phyloP scores from a whole-genome alignment of 2,797 vertebrate species.

The Micrastur ruficollis region DNA sequence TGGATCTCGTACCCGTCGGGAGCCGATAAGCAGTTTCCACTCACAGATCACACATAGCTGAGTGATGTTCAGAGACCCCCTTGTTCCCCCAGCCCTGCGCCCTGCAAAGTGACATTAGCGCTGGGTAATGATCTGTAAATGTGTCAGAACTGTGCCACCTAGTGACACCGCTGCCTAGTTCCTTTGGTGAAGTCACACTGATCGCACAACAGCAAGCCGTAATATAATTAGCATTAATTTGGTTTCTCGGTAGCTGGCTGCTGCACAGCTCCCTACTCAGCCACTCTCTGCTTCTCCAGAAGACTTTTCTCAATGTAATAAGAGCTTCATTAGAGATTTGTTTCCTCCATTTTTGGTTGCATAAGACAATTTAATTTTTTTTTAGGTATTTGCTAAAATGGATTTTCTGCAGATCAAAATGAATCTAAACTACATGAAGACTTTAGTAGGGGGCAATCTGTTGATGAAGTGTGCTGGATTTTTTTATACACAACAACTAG shows the following conservation, averaged over 20 bases:
- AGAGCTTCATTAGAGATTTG: not conserved
- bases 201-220: constrained; percentile 69
- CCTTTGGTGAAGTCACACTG: constrained; percentile 71
- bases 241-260: constrained; percentile 64
- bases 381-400: not conserved
- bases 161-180: constrained; percentile 73
- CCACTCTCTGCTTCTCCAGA: not conserved
- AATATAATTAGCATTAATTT: constrained; percentile 78
- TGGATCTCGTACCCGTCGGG: constrained; percentile 8
- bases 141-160: constrained; percentile 82
- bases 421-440: not conserved
- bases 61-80: constrained; percentile 40
- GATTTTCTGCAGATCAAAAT: not conserved
- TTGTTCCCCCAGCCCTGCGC: constrained; percentile 29
- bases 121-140: constrained; percentile 78
- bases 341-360: not conserved
- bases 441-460: not conserved
- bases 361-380: too few species aligned
- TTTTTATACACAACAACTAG: not conserved
- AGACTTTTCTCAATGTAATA: not conserved
- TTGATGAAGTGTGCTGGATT: not conserved
- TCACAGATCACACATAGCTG: constrained; percentile 62
- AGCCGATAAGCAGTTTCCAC: constrained; percentile 34
- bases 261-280: constrained; percentile 12
- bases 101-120: constrained; percentile 70